Base-by-base conservation (phyloP, 2,888 invertebrate species). In the Tetragnatha montana region DNA sequence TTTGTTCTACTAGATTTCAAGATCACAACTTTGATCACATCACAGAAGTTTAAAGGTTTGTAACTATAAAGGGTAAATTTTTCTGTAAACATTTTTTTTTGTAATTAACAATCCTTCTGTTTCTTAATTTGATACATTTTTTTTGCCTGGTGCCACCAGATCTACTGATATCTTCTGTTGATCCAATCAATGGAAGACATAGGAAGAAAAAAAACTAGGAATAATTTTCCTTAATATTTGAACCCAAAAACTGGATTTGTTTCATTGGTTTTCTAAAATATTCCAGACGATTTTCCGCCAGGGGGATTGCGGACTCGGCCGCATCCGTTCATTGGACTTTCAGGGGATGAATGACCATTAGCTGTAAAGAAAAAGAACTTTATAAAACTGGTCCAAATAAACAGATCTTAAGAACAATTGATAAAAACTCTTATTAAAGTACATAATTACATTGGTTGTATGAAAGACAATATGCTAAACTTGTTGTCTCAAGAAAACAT, bases 221-320 rank as follows among this genome's bases (percentile, higher is more conserved):
- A 76, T 7, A 60, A 22, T 35, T 60, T 76, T 84, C 70, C 22
- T 17, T 76, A 50, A 8, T 49, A 19, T 21, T 76, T 70, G 76
- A 87, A 71, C 22, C 69, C 83, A 74, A 78, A 76, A 69, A 50
- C 60, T 35, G 35, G 76, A 47, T 17, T 70, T 51, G 74, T 22
- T 81, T 81, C 19, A 17, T 87, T 51, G 47, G 73, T 35, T 70
- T 89, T 90, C 81, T 91, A 91, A 82, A 91, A 91, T 47, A 91
- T 91, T 88, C 91, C 91, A 14, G 91, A 91, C 6, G 91, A 91
- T 88, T 79, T 85, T 73, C 91, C 91, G 50, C 91, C 91, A 6
- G 91, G 91, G 0, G 91, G 91, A 69, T 85, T 91, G 68, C 91
- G 86, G 47, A 73, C 71, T 49, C 88, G 85, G n/a, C 70, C 60